Percentiles rank a stretch among this genome's conserved stretches.
Conservation (phyloP, 1,140 invertebrate genomes). For the Homalodisca vitripennis region DNA sequence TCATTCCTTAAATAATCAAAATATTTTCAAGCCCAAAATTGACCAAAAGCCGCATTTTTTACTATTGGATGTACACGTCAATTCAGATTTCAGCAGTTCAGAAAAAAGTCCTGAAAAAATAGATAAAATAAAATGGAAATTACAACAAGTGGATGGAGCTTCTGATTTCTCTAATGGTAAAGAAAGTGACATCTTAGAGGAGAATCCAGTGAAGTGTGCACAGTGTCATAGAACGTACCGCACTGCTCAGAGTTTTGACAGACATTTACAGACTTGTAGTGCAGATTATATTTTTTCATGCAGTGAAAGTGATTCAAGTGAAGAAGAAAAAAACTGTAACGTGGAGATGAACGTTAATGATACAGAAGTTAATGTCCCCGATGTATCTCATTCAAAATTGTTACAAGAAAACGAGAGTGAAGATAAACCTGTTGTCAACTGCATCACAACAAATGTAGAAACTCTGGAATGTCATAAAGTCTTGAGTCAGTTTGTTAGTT, state of each 20-base stretch:
- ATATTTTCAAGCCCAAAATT: too few species aligned
- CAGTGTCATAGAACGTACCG: constrained; percentile 87
- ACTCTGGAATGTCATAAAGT: too few species aligned
- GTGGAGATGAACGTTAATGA: background rate
- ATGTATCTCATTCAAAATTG: too few species aligned
- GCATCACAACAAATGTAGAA: too few species aligned
- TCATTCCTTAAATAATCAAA: too few species aligned
- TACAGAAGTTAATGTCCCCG: background rate
- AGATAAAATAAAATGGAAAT: background rate
- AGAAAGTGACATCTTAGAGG: constrained; percentile 52
- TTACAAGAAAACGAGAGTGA: too few species aligned
- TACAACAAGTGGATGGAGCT: constrained; percentile 67
- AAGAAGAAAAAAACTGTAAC: constrained; percentile 35
- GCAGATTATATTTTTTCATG: constrained; percentile 64
- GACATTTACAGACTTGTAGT: constrained; percentile 73
- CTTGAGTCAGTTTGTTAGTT: too few species aligned
- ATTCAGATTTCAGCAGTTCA: constrained; percentile 52
- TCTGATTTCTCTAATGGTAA: constrained; percentile 56
- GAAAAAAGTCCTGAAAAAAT: constrained; percentile 33
- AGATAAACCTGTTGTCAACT: too few species aligned
- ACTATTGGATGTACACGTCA: too few species aligned
- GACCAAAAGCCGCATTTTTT: too few species aligned
- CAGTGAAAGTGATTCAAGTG: constrained; percentile 66
- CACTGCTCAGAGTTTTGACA: constrained; percentile 80
- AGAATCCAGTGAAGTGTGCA: constrained; percentile 80